Evolutionary conservation across 2,113 vertebrate species (phyloP).

Genomic region (Sclerurus mexicanus): DNA sequence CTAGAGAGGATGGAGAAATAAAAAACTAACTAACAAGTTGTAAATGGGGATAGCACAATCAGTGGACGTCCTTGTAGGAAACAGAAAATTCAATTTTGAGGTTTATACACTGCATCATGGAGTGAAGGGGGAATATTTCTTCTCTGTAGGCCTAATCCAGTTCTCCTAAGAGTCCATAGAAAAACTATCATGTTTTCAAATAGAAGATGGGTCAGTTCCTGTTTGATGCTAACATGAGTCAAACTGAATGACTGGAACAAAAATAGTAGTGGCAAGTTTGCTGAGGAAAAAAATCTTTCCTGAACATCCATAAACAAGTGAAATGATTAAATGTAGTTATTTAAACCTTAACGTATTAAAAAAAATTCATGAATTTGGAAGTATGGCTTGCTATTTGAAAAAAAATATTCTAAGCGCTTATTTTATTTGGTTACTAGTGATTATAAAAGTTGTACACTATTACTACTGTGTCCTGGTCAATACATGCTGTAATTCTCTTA

Average conservation of each 20-base stretch:
- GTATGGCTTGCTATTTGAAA: not conserved
- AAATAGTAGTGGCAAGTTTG: not conserved
- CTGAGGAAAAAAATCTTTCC: not conserved
- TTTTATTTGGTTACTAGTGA: not conserved
- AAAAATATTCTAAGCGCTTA: not conserved
- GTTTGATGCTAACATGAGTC: not conserved
- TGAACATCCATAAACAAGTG: not conserved
- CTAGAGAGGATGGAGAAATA: constrained; percentile 31
- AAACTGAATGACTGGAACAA: not conserved
- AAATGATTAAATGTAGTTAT: not conserved
- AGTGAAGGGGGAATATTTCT: not conserved
- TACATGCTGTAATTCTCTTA: not conserved
- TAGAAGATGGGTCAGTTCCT: not conserved
- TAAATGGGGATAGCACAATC: constrained; percentile 11
- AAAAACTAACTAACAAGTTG: constrained; percentile 45
- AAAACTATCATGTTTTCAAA: not conserved
- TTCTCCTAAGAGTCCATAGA: not conserved
- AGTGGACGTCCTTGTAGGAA: not conserved
- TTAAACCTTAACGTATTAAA: not conserved
- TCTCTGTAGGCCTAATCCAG: not conserved
- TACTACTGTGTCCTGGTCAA: not conserved
- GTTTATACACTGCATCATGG: not conserved
- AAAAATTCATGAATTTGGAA: not conserved
- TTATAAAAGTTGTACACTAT: not conserved
- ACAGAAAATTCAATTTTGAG: not conserved